Percentiles rank a stretch among this genome's conserved stretches.
These are phyloP conservation scores for Poecilia picta DNA, from an alignment of 2,797 vertebrate species.

Conservation along the genomic window DNA sequence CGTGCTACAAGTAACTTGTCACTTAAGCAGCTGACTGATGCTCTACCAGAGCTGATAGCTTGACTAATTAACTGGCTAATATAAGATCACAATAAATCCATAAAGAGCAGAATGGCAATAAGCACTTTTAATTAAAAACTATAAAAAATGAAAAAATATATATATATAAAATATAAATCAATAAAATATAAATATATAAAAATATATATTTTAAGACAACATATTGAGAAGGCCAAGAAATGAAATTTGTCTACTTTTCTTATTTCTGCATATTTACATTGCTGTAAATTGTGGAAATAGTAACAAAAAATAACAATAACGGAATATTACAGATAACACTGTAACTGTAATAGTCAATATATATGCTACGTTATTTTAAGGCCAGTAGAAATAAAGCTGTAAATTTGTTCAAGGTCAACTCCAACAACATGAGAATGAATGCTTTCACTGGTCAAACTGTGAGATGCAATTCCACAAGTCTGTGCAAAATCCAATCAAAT, in stretches of 20 bases:
- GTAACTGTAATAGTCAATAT: not conserved
- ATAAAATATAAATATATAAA: too few relatives aligned
- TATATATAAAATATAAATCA: too few relatives aligned
- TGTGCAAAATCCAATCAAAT: constrained; percentile 76
- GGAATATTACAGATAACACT: not conserved
- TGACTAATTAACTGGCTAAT: not conserved
- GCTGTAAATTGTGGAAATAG: too few relatives aligned
- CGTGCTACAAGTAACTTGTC: not conserved
- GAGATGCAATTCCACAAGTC: constrained; percentile 68
- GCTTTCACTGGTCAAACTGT: constrained; percentile 36
- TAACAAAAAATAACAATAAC: not conserved
- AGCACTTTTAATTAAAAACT: not conserved
- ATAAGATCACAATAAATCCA: not conserved
- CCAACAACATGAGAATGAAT: constrained; percentile 57
- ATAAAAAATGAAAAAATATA: not conserved
- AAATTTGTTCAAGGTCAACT: not conserved
- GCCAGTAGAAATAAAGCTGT: not conserved
- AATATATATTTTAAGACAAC: not conserved
- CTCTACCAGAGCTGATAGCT: not conserved
- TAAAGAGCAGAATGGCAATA: not conserved
- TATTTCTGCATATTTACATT: too few relatives aligned
- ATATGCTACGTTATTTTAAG: not conserved
- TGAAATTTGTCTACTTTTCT: too few relatives aligned
- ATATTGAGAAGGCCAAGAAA: not conserved
- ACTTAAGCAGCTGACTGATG: not conserved